Evolutionary conservation across 2,113 vertebrate species (phyloP).

Genomic region (Cyanoramphus novaezelandiae): DNA sequence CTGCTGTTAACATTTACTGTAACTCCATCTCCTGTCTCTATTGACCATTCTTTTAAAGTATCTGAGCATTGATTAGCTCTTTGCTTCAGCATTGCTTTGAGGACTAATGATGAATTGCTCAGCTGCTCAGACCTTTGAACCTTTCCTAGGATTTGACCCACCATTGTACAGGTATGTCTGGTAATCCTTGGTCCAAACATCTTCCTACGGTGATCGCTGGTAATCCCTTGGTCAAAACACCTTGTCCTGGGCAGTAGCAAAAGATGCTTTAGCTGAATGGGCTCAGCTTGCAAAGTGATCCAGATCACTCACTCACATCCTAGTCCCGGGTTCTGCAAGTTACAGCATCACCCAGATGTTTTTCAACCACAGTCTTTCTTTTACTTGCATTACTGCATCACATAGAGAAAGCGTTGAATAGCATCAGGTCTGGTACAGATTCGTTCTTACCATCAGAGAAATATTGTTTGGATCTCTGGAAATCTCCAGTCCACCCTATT

Average conservation of each 20-base stretch:
- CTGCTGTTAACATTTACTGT: not conserved
- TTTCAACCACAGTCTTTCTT: not conserved
- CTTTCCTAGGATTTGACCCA: not conserved
- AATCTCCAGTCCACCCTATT: not conserved
- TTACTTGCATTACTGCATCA: not conserved
- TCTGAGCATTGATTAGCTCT: not conserved
- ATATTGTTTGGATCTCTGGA: not conserved
- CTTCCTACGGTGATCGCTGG: not conserved
- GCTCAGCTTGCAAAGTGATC: not conserved
- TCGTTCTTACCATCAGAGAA: accelerated
- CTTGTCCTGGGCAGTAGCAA: not conserved
- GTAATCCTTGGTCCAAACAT: not conserved
- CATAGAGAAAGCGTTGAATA: not conserved
- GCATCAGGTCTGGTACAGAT: not conserved
- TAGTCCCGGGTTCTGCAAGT: not conserved
- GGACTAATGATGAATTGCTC: not conserved
- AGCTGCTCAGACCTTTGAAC: not conserved
- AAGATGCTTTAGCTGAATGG: not conserved
- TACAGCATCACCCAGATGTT: not conserved
- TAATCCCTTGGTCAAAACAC: not conserved
- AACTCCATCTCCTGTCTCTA: not conserved
- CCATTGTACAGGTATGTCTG: not conserved
- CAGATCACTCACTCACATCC: not conserved
- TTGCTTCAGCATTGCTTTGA: not conserved
- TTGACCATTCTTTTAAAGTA: not conserved